Percentiles rank a stretch among this genome's conserved stretches.
These are phyloP conservation scores for Gallinago paraguaiae DNA, from an alignment of 2,113 vertebrate species.

Conservation along the genomic window DNA sequence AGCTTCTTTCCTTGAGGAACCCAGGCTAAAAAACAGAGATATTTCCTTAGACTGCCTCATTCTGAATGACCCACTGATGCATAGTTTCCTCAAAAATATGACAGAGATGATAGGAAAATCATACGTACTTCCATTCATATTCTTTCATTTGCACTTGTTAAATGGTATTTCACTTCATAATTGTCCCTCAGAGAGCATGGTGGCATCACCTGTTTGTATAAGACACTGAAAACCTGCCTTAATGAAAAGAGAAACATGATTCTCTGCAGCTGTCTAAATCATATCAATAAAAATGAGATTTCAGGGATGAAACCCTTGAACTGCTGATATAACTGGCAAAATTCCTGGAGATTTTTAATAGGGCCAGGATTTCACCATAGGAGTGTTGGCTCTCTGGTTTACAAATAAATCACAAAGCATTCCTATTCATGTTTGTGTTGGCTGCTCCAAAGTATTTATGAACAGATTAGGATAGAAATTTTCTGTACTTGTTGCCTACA, in stretches of 20 bases:
- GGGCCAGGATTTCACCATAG: neutral
- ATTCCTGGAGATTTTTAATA: slow-evolving; percentile 11
- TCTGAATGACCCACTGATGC: neutral
- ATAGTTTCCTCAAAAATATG: neutral
- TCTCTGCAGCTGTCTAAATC: neutral
- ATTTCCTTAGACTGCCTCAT: neutral
- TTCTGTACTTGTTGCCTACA: neutral
- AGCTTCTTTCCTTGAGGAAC: neutral
- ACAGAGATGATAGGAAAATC: neutral
- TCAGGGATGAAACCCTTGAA: neutral
- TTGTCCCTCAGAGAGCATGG: neutral
- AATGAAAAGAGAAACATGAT: neutral
- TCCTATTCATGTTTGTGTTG: slow-evolving; percentile 14
- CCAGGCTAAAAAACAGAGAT: neutral
- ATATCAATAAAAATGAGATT: slow-evolving; percentile 7
- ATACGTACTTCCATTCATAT: neutral
- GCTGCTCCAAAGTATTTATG: neutral
- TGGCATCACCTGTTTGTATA: neutral
- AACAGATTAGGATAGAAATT: neutral
- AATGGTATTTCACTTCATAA: neutral
- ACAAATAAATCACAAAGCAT: slow-evolving; percentile 21
- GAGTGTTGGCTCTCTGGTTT: neutral
- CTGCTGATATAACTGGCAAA: slow-evolving; percentile 29
- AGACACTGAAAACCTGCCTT: neutral
- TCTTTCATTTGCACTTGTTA: neutral